Conservation (phyloP, 2,797 vertebrate species). For the Helarctos malayanus region DNA sequence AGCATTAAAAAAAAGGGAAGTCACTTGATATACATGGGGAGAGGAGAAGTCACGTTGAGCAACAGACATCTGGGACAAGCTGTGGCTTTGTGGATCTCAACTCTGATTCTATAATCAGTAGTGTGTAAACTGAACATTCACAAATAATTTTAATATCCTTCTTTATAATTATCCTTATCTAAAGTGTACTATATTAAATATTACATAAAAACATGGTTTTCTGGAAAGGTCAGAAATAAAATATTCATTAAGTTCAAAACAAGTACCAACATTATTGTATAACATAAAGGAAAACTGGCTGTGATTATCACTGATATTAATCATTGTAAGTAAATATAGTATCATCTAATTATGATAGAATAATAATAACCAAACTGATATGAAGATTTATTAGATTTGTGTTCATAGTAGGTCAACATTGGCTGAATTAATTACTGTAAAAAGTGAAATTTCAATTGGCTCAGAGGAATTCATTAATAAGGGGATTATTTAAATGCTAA, state of each 20-base stretch:
- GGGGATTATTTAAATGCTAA: not conserved
- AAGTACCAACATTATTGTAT: not conserved
- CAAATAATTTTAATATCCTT: not conserved
- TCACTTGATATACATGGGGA: conserved; percentile 49
- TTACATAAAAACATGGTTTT: conserved; percentile 32
- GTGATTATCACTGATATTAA: not conserved
- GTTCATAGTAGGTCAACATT: not conserved
- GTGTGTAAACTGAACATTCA: not conserved
- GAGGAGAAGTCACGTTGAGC: not conserved
- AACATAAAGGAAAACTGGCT: not conserved
- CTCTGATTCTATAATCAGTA: not conserved
- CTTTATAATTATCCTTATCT: not conserved
- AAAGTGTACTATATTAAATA: conserved; percentile 62
- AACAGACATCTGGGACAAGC: conserved; percentile 64
- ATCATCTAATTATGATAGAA: not conserved
- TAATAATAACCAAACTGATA: not conserved
- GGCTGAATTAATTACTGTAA: conserved; percentile 11
- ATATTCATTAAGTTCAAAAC: not conserved
- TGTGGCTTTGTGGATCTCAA: conserved; percentile 38
- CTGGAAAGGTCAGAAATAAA: conserved; percentile 66
- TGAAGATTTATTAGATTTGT: not conserved
- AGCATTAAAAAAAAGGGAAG: conserved; percentile 68
- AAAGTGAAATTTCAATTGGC: conserved; percentile 17
- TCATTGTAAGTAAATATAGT: not conserved
- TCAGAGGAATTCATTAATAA: conserved; percentile 45